Conservation (phyloP, 30 jellyfish, hydroid and myxozoan species). For the Rhopilema esculentum region DNA sequence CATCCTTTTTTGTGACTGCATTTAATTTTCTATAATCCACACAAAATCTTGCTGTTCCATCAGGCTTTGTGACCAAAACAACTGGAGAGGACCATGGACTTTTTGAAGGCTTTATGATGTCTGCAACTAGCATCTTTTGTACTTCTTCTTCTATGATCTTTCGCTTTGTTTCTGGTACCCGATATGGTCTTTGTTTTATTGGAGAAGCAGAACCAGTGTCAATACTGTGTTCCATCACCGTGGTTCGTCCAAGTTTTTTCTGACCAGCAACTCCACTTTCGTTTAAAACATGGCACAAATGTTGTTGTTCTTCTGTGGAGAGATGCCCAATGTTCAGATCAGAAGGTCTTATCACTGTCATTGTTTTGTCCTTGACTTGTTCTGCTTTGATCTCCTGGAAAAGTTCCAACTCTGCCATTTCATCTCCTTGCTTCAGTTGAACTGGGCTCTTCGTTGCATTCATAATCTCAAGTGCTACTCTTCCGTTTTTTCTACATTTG, state of each 20-base stretch:
- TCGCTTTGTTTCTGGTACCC: conserved; percentile 70
- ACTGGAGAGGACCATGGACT: conserved; percentile 80
- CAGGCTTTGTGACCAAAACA: conserved; percentile 55
- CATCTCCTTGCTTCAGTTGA: conserved; percentile 31
- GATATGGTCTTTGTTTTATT: conserved; percentile 66
- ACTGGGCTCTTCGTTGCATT: conserved; percentile 1
- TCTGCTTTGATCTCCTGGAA: conserved; percentile 3
- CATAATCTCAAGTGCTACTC: conserved; percentile 19
- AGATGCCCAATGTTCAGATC: conserved; percentile 19
- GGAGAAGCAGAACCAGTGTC: conserved; percentile 44
- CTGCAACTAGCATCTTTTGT: conserved; percentile 51
- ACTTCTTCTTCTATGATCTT: conserved; percentile 46
- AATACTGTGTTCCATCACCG: conserved; percentile 10
- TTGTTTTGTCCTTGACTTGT: conserved; percentile 10
- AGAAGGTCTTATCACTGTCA: background rate
- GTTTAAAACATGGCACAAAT: conserved; percentile 14
- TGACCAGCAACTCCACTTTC: conserved; percentile 11
- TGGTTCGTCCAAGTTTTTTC: conserved; percentile 10
- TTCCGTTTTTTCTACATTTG: conserved; percentile 1
- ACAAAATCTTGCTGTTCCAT: conserved; percentile 63
- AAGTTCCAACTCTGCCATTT: conserved; percentile 8
- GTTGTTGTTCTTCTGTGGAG: background rate
- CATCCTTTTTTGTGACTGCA: conserved; percentile 72
- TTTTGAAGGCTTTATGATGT: conserved; percentile 55
- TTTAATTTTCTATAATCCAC: conserved; percentile 59